Conservation (phyloP, 2,888 invertebrate species). For the Argynnis bischoffii region DNA sequence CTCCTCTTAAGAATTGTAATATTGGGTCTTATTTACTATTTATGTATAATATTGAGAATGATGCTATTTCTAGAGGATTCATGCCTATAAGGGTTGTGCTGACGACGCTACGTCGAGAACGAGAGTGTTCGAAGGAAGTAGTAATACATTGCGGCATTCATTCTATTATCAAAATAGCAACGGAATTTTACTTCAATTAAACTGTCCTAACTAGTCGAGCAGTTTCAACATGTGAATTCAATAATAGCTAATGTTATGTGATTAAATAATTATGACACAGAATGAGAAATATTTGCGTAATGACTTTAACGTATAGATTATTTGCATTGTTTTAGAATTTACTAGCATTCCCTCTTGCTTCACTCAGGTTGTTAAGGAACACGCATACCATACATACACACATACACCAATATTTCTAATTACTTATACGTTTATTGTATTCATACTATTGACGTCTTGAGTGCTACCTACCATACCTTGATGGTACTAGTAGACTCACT, state of each 20-base stretch:
- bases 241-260: not conserved
- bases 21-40: too few relatives aligned
- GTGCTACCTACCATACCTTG: too few relatives aligned
- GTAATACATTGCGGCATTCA: slow-evolving; percentile 10
- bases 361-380: too few relatives aligned
- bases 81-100: not conserved
- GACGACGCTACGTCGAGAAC: not conserved
- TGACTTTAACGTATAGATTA: not conserved
- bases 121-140: slow-evolving; percentile 13
- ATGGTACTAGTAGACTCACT: too few relatives aligned
- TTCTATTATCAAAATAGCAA: slow-evolving; percentile 13
- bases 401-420: too few relatives aligned
- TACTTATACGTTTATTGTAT: too few relatives aligned
- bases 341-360: too few relatives aligned
- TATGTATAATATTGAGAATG: not conserved
- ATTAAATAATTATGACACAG: not conserved
- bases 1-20: too few relatives aligned
- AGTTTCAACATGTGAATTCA: not conserved
- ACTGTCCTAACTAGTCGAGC: not conserved
- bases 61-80: not conserved
- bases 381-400: too few relatives aligned
- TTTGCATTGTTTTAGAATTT: too few relatives aligned
- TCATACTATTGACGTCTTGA: too few relatives aligned
- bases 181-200: slow-evolving; percentile 13
- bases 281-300: not conserved